A percentile compares a stretch with the other conserved stretches of the same genome.
Conservation (phyloP, 2,113 vertebrate genomes). For the Podarcis cretensis region DNA sequence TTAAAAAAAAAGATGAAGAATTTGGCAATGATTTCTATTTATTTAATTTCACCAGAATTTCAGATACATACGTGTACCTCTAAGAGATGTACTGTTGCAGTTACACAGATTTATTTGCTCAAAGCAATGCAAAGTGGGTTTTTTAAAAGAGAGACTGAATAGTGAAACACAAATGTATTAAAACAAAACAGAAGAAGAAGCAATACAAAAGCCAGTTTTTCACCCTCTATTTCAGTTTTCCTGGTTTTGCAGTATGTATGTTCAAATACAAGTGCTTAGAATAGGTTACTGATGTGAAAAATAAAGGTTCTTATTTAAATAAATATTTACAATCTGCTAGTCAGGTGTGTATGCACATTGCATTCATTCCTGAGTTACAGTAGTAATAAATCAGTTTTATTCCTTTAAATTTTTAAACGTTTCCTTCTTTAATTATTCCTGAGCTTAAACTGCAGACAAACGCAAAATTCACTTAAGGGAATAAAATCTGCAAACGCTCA, state of each 20-base stretch:
- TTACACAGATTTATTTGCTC: background rate
- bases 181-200: background rate
- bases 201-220: too few species aligned
- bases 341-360: background rate
- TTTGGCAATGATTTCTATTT: background rate
- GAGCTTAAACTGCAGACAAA: background rate
- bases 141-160: background rate
- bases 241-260: too few species aligned
- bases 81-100: background rate
- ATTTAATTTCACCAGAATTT: background rate
- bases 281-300: background rate
- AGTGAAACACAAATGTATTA: background rate
- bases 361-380: conserved; percentile 44
- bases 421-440: background rate
- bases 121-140: background rate
- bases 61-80: background rate
- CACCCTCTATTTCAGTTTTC: background rate
- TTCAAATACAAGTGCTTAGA: background rate
- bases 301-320: rapidly evolving
- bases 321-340: background rate
- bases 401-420: background rate
- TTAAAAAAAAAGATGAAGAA: background rate
- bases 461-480: background rate
- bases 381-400: background rate
- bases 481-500: background rate